Evolutionary conservation across 2,113 vertebrate genomes (phyloP).

Genomic region (Pimephales promelas): DNA sequence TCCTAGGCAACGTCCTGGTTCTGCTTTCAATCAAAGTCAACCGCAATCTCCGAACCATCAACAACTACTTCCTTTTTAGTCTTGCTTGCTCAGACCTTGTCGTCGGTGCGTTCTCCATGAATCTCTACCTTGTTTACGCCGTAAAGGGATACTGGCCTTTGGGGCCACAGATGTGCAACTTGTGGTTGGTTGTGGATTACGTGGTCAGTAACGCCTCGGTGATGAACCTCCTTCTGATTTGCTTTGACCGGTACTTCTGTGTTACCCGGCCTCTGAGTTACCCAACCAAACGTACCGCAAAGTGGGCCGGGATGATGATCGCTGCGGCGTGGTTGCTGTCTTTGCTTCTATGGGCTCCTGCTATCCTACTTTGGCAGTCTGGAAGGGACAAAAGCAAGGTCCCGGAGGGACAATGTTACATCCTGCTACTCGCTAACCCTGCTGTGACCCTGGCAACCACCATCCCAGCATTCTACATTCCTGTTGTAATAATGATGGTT

Average conservation of each 20-base stretch:
- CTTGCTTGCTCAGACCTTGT: constrained; percentile 88
- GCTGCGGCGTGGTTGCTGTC: constrained; percentile 87
- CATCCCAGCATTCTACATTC: constrained; percentile 91
- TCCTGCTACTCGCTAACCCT: constrained; percentile 87
- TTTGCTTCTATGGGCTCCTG: constrained; percentile 88
- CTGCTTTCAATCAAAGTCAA: constrained; percentile 93
- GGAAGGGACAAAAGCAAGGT: constrained; percentile 77
- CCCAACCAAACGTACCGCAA: constrained; percentile 81
- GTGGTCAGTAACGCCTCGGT: constrained; percentile 88
- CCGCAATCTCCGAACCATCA: constrained; percentile 87
- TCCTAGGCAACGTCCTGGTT: constrained; percentile 90
- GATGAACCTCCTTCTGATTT: constrained; percentile 92
- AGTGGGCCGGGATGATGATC: constrained; percentile 86
- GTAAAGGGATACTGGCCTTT: constrained; percentile 88
- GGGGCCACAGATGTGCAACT: constrained; percentile 84
- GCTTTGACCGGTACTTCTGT: constrained; percentile 92
- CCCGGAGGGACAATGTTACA: constrained; percentile 83
- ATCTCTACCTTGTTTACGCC: constrained; percentile 86
- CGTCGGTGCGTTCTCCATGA: constrained; percentile 88
- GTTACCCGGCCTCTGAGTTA: constrained; percentile 90
- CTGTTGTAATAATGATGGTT: constrained; percentile 86
- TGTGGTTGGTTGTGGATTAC: constrained; percentile 91
- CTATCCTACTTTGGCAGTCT: constrained; percentile 92
- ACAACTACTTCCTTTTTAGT: constrained; percentile 96
- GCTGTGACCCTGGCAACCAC: constrained; percentile 86